Evolutionary conservation across 2,797 vertebrate species (phyloP).

Genomic region (Rhabdomys pumilio): DNA sequence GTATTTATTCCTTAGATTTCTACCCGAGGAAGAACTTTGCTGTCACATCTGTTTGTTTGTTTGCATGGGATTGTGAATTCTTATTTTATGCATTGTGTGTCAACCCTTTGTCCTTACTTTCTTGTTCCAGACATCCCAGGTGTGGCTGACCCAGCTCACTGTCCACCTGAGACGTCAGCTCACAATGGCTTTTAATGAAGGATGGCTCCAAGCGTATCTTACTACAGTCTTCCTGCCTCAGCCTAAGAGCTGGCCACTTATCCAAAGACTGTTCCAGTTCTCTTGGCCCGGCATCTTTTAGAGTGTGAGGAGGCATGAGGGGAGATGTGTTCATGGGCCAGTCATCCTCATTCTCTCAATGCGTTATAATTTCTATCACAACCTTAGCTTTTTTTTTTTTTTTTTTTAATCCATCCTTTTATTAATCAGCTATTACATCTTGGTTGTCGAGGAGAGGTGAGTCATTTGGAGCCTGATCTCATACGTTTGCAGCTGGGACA

Average conservation of each 20-base stretch:
- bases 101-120: not conserved
- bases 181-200: no score
- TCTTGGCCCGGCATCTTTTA: not conserved
- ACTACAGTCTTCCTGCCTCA: not conserved
- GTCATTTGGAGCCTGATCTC: not conserved
- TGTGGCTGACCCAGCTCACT: not conserved
- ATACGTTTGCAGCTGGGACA: not conserved
- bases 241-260: not conserved
- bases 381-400: not conserved
- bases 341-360: not conserved
- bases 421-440: not conserved
- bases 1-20: constrained; percentile 31
- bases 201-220: not conserved
- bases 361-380: not conserved
- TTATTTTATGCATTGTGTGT: not conserved
- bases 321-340: not conserved
- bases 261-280: not conserved
- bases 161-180: not conserved
- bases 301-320: not conserved
- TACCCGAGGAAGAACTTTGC: not conserved
- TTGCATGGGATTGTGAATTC: not conserved
- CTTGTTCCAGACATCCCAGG: not conserved
- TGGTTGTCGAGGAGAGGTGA: not conserved
- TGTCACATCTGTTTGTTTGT: not conserved
- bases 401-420: not conserved